Conservation (phyloP, 2,113 vertebrate genomes). For the Ammodytes dubius region DNA sequence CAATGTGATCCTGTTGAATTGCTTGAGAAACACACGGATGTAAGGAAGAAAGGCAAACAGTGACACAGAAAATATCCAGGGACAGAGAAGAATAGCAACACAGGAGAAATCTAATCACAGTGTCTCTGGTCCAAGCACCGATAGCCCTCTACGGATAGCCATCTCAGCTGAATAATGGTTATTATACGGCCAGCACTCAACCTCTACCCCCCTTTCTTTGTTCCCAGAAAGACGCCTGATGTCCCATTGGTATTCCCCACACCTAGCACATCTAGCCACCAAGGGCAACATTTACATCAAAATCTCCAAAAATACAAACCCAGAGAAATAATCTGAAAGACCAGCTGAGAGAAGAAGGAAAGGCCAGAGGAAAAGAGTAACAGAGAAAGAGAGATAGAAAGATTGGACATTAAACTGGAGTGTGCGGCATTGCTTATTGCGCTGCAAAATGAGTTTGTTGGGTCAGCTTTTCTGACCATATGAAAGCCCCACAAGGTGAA, state of each 20-base stretch:
- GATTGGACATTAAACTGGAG: background rate
- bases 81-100: slow-evolving; percentile 70
- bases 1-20: slow-evolving; percentile 42
- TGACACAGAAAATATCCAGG: slow-evolving; percentile 51
- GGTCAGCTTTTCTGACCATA: background rate
- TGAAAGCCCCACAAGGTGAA: background rate
- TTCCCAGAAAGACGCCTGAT: slow-evolving; percentile 52
- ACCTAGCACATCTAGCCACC: slow-evolving; percentile 47
- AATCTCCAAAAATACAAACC: slow-evolving; percentile 58
- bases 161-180: slow-evolving; percentile 80
- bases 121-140: slow-evolving; percentile 64
- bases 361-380: background rate
- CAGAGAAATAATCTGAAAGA: slow-evolving; percentile 34
- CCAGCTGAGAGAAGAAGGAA: slow-evolving; percentile 11
- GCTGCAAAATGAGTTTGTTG: slow-evolving; percentile 28
- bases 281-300: slow-evolving; percentile 73
- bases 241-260: slow-evolving; percentile 73
- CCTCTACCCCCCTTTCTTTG: slow-evolving; percentile 54
- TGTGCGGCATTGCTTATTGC: slow-evolving; percentile 28
- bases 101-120: slow-evolving; percentile 80
- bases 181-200: slow-evolving; percentile 77
- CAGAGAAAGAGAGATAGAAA: background rate
- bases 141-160: slow-evolving; percentile 73
- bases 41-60: slow-evolving; percentile 44
- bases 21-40: slow-evolving; percentile 42